Evolutionary conservation across 1,140 invertebrate genomes (phyloP).

Genomic region (Drosophila takahashii): DNA sequence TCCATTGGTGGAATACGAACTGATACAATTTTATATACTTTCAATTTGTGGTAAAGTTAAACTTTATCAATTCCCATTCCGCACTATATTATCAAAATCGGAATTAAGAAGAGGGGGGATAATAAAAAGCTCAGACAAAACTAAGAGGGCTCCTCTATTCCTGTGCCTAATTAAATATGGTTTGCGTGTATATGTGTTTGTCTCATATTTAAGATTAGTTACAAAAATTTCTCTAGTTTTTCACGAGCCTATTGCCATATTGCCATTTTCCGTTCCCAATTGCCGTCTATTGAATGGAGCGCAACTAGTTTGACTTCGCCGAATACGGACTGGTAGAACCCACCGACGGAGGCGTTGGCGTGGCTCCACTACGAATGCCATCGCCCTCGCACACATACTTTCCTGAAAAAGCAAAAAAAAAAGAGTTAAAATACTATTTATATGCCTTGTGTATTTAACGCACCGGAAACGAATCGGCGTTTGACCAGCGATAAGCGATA

Average conservation of each 20-base stretch:
- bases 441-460: conserved; percentile 49
- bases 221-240: conserved; percentile 71
- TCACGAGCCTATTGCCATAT: conserved; percentile 69
- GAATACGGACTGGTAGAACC: conserved; percentile 85
- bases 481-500: conserved; percentile 97
- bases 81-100: neutral
- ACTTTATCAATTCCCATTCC: conserved; percentile 7
- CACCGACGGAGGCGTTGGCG: conserved; percentile 83
- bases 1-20: conserved; percentile 8
- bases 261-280: conserved; percentile 50
- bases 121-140: conserved; percentile 58
- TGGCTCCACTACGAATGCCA: conserved; percentile 79
- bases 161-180: conserved; percentile 32
- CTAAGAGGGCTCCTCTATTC: conserved; percentile 44
- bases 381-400: conserved; percentile 96
- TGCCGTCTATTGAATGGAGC: conserved; percentile 18
- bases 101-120: conserved; percentile 3
- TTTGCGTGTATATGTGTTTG: conserved; percentile 16
- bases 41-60: neutral
- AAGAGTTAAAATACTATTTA: neutral
- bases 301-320: conserved; percentile 79
- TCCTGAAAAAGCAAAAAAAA: conserved; percentile 85
- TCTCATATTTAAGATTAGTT: conserved; percentile 50
- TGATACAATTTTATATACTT: conserved; percentile 2
- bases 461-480: conserved; percentile 96